Evolutionary conservation across 2,113 vertebrate species (phyloP), one percentile per base, ranked within the genome.

Genomic region (Laterallus jamaicensis): DNA sequence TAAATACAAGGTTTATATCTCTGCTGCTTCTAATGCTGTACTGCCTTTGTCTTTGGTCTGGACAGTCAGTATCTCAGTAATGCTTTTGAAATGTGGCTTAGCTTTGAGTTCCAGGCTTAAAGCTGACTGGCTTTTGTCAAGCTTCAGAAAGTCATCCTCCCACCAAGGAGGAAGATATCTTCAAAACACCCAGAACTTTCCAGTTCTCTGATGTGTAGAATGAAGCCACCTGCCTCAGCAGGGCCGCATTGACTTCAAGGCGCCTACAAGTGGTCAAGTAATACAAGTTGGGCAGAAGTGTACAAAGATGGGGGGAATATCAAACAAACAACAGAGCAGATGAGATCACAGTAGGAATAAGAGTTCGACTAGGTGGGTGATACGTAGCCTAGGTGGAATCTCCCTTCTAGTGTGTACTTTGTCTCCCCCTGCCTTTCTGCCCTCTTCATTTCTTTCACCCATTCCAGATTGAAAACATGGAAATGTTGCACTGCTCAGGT

Each of bases 401-500:
- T 81, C 16, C n/a, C 29, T 86, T 71, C 89, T 84, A 26, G 11
- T 87, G 35, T 91, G 93, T 73, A 79, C 91, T 95, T 87, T 95
- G 81, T 95, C 94, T 95, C 87, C 78, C 93, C 50, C 91, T 95
- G 75, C 70, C 82, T 93, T 92, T 79, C 78, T 90, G 44, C 88
- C 77, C 35, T 86, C 79, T 77, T 42, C 15, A 22, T 67, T 82
- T 70, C 69, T 73, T 75, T 37, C 62, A 71, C 32, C 60, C 66
- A 58, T 73, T 84, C 58, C 60, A 49, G 42, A 15, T 16, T 49
- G 66, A 60, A 64, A 83, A 7, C 42, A 12, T 39, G 44, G 47
- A 64, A 83, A 7, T 39, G 11, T 39, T 50, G 47, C 50, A 9
- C 32, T 8, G 9, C 21, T 49, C 12, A 40, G 10, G 49, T 85